Evolutionary conservation across 30 jellyfish, hydroid and myxozoan genomes (phyloP), one percentile per base, ranked within the genome.

Genomic region (Hydra vulgaris): DNA sequence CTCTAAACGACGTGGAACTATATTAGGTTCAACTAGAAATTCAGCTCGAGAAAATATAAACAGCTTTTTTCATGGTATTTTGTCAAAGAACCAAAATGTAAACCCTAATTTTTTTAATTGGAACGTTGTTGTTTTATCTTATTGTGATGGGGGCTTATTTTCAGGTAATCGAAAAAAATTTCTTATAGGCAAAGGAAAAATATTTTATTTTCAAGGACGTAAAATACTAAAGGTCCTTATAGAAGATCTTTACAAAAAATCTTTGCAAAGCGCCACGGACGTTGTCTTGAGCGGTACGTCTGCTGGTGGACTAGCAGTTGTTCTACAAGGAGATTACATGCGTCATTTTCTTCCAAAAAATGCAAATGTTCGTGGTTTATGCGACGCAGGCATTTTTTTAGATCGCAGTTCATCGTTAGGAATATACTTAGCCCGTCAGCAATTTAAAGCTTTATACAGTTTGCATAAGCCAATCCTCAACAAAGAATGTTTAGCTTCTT

Each of bases 81-180:
- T 91, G 25, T 91, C 97, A 20, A 80, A 71, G 15, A 86, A 83
- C 17, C 21, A 70, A n/a, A 84, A 71, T 26, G 73, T 79, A n/a
- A 91, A 91, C 70, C 92, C 92, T 7, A 66, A 74, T 20, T 86
- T 86, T 55, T 72, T 74, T 54, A 83, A 91, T 40, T 91, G 97
- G 97, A 91, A 91, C 70, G 88, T 86, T 52, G 89, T 84, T 3
- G 97, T 91, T 18, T 93, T 86, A 53, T 21, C 92, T 66, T 91
- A 91, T 70, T 91, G 97, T 73, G 97, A 91, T 53, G 97, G 97
- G 0, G 97, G 97, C 15, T 71, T 91, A 18, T 91, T 91, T 76
- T 91, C 97, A 12, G 97, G 97, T 0, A 83, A 77, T 40, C 81
- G 97, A 25, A 80, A 86, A 75, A 81, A 82, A 27, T 88, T 95